Evolutionary conservation across 2,797 vertebrate species (phyloP).

Genomic region (Otolemur crassicaudatus): DNA sequence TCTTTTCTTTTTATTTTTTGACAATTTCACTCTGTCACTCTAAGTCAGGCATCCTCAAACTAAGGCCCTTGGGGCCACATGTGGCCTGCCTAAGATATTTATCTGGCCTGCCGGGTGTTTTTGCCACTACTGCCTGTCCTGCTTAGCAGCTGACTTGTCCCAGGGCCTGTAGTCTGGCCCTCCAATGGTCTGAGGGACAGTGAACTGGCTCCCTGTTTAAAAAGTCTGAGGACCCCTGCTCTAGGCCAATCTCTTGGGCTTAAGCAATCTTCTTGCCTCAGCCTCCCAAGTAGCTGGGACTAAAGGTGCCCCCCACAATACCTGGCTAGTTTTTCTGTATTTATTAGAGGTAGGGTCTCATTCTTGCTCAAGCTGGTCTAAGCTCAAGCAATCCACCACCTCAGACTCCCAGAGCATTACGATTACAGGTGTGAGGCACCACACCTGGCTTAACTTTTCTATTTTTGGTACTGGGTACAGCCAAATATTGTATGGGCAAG

Average conservation of each 20-base stretch:
- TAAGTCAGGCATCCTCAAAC: too few species aligned
- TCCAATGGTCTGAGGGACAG: too few species aligned
- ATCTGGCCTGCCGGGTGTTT: too few species aligned
- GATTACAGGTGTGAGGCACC: background rate
- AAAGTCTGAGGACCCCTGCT: too few species aligned
- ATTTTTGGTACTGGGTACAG: background rate
- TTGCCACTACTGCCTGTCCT: too few species aligned
- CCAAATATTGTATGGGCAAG: background rate
- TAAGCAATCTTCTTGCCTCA: background rate
- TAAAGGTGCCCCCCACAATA: background rate
- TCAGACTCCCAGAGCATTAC: background rate
- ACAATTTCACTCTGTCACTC: too few species aligned
- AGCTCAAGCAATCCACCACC: background rate
- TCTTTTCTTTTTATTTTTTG: background rate
- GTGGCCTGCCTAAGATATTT: too few species aligned
- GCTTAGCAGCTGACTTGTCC: too few species aligned
- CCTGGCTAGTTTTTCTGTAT: background rate
- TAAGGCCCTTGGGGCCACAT: too few species aligned
- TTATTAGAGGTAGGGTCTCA: background rate
- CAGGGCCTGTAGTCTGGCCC: too few species aligned
- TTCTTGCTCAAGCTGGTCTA: background rate
- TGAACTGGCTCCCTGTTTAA: too few species aligned
- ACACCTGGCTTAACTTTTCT: background rate
- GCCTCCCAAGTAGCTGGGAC: background rate
- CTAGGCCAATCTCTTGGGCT: background rate